Conservation (phyloP, 2,113 vertebrate species). For the Spea multiplicata region DNA sequence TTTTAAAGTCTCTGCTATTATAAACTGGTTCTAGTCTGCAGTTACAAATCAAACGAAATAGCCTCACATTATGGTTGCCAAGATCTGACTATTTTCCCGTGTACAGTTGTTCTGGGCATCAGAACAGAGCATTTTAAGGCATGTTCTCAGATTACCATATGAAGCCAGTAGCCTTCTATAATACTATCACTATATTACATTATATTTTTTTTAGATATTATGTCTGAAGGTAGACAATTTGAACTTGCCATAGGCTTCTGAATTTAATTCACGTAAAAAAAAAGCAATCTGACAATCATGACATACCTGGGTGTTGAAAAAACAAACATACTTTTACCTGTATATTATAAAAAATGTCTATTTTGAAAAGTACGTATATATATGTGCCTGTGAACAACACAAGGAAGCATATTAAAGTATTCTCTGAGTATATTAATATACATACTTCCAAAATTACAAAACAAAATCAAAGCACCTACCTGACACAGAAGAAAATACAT, state of each 20-base stretch:
- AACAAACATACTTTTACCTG: too few relatives aligned
- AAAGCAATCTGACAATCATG: not conserved
- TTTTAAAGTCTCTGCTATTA: conserved; percentile 8
- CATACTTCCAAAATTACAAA: too few relatives aligned
- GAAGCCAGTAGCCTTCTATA: conserved; percentile 9
- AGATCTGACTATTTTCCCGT: not conserved
- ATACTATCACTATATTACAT: not conserved
- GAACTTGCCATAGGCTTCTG: not conserved
- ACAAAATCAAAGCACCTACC: too few relatives aligned
- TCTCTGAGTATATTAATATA: too few relatives aligned
- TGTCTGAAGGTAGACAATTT: not conserved
- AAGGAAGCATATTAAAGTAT: too few relatives aligned
- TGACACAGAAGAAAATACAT: too few relatives aligned
- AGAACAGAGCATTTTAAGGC: conserved; percentile 1
- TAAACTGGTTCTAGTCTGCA: not conserved
- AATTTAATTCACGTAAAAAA: not conserved
- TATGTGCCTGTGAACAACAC: too few relatives aligned
- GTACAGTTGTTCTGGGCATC: conserved; percentile 12
- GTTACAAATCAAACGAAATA: conserved; percentile 6
- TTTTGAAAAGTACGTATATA: too few relatives aligned
- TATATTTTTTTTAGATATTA: not conserved
- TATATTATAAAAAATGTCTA: too few relatives aligned
- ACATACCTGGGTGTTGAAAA: too few relatives aligned
- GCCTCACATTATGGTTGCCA: not conserved
- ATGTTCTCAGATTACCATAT: not conserved